These are phyloP conservation scores for Phaonia tiefii DNA, from an alignment of 2,888 invertebrate species.

Conservation along the genomic window DNA sequence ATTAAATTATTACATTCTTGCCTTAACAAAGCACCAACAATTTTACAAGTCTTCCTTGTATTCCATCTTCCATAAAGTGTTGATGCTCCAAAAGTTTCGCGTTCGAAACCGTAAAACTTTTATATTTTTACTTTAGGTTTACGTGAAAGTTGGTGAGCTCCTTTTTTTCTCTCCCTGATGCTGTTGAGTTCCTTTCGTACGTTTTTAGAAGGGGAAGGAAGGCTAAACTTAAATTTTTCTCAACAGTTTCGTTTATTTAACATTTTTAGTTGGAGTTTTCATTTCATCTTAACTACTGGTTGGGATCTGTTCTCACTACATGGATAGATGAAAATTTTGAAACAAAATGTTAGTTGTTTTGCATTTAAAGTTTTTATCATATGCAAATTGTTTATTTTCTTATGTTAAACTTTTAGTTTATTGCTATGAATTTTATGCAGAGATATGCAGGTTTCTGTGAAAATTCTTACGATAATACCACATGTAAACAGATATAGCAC, in stretches of 20 bases:
- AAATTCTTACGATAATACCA: too few species aligned
- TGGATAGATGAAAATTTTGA: background rate
- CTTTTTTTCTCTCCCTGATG: too few species aligned
- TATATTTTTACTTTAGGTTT: conserved; percentile 5
- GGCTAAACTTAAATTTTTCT: conserved; percentile 25
- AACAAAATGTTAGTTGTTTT: too few species aligned
- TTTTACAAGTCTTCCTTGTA: too few species aligned
- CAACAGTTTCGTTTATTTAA: background rate
- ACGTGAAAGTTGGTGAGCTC: conserved; percentile 7
- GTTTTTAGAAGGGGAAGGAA: background rate
- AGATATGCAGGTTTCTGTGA: too few species aligned
- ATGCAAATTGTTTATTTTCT: background rate
- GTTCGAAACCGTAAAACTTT: conserved; percentile 1
- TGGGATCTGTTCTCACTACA: background rate
- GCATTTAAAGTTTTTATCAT: too few species aligned
- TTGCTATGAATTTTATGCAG: too few species aligned
- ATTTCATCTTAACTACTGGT: background rate
- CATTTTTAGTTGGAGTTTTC: background rate
- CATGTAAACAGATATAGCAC: too few species aligned
- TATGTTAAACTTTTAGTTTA: too few species aligned
- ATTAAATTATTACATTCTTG: too few species aligned
- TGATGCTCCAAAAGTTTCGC: background rate
- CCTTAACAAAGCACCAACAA: too few species aligned
- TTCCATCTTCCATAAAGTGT: background rate
- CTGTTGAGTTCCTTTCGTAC: too few species aligned